Percentiles rank a stretch among this genome's conserved stretches.
Conservation (phyloP, 2,113 vertebrate genomes). For the Sinocyclocheilus maitianheensis region DNA sequence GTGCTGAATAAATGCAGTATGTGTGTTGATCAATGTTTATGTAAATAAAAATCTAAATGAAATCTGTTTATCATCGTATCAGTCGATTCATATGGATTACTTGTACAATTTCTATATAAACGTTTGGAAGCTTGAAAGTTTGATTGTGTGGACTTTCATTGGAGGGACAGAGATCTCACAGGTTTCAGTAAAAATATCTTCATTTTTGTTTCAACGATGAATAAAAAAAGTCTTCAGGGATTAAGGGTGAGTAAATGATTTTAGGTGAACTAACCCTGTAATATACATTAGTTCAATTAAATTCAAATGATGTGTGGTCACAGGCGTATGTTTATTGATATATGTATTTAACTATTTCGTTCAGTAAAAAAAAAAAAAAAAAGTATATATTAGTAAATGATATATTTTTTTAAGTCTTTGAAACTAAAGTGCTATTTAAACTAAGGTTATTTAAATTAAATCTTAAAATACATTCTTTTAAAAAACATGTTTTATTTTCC, state of each 20-base stretch:
- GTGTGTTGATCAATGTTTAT: background rate
- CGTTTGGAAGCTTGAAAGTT: too few relatives aligned
- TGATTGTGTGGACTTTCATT: too few relatives aligned
- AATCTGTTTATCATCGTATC: too few relatives aligned
- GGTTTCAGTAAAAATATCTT: too few relatives aligned
- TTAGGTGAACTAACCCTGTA: background rate
- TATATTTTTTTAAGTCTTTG: too few relatives aligned
- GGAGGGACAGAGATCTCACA: too few relatives aligned
- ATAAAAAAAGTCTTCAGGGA: too few relatives aligned
- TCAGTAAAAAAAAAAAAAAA: background rate
- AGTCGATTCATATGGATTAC: too few relatives aligned
- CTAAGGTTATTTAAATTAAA: background rate
- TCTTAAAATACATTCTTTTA: background rate
- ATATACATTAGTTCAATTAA: background rate
- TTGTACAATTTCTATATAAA: too few relatives aligned
- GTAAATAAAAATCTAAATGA: background rate
- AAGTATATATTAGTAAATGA: too few relatives aligned
- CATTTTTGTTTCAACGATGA: too few relatives aligned
- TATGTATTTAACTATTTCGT: background rate
- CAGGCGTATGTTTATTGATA: background rate
- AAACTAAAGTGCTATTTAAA: too few relatives aligned
- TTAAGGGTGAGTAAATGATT: background rate
- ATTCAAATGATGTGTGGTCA: background rate
- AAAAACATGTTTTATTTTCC: background rate
- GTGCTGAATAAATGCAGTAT: background rate